These are phyloP conservation scores for Apeltes quadracus DNA, from an alignment of 2,113 vertebrate species.

Conservation along the genomic window DNA sequence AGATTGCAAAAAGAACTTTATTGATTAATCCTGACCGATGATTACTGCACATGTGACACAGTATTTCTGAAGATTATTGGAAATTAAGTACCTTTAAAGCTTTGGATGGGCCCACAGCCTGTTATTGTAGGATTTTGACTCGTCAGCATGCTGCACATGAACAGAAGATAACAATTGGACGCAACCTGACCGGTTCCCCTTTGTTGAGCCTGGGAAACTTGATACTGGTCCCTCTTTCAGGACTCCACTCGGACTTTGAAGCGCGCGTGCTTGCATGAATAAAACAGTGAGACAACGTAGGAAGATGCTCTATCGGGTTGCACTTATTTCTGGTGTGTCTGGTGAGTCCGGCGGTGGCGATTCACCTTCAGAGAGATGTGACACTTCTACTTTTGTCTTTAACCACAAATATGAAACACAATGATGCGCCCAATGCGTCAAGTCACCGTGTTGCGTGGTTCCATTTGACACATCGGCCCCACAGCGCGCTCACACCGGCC, in stretches of 20 bases:
- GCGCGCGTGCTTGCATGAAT: conserved; percentile 73
- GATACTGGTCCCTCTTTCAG: conserved; percentile 38
- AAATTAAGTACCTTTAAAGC: conserved; percentile 10
- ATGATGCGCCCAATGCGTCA: conserved; percentile 19
- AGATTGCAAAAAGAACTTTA: not conserved
- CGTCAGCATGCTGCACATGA: conserved; percentile 62
- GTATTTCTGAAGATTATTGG: conserved; percentile 2
- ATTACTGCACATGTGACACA: not conserved
- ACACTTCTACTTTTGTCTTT: not conserved
- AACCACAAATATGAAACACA: not conserved
- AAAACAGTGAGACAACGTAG: conserved; percentile 66
- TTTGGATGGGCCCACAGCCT: conserved; percentile 12
- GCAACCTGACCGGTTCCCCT: conserved; percentile 72
- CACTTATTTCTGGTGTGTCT: conserved; percentile 36
- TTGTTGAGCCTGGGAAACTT: conserved; percentile 72
- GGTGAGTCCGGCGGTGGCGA: not conserved
- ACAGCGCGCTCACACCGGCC: conserved; percentile 13
- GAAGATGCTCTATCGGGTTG: conserved; percentile 60
- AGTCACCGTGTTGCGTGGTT: not conserved
- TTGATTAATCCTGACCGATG: not conserved
- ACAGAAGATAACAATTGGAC: conserved; percentile 59
- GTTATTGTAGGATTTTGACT: conserved; percentile 52
- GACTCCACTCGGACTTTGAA: conserved; percentile 55
- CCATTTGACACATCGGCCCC: conserved; percentile 23
- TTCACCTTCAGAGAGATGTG: conserved; percentile 7